phyloP scores from a whole-genome alignment of 53 echinoderm and acorn worm genomes.

The Mesocentrotus franciscanus region DNA sequence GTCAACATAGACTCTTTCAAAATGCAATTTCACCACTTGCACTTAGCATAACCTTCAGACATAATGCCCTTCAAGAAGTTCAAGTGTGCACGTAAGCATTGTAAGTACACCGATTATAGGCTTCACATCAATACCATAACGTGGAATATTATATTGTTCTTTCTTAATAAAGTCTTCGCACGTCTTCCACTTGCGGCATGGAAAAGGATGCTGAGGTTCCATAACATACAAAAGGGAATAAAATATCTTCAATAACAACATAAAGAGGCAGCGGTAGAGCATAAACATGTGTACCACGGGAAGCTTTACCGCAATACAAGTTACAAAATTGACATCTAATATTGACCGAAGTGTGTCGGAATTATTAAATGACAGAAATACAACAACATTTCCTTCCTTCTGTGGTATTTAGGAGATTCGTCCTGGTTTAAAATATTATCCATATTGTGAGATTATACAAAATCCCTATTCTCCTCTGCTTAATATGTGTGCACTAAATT shows the following conservation, averaged over 20 bases:
- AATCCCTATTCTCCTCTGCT: too few relatives aligned
- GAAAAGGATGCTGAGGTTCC: neutral
- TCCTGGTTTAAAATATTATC: neutral
- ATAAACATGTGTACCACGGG: neutral
- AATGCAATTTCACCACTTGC: neutral
- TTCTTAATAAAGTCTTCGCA: neutral
- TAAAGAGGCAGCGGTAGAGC: neutral
- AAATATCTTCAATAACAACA: neutral
- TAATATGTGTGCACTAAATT: too few relatives aligned
- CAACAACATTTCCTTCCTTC: neutral
- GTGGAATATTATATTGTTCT: neutral
- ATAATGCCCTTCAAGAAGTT: neutral
- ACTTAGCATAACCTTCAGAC: neutral
- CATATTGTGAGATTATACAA: too few relatives aligned
- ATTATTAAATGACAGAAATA: neutral
- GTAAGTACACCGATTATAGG: neutral
- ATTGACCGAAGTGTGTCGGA: neutral
- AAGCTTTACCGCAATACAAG: neutral
- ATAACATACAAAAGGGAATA: neutral
- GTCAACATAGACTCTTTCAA: neutral
- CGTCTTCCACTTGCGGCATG: neutral
- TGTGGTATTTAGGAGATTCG: neutral
- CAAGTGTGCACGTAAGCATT: neutral
- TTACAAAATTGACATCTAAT: neutral
- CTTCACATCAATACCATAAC: neutral